Evolutionary conservation across 1,140 invertebrate species (phyloP).

Genomic region (Radopholus similis): DNA sequence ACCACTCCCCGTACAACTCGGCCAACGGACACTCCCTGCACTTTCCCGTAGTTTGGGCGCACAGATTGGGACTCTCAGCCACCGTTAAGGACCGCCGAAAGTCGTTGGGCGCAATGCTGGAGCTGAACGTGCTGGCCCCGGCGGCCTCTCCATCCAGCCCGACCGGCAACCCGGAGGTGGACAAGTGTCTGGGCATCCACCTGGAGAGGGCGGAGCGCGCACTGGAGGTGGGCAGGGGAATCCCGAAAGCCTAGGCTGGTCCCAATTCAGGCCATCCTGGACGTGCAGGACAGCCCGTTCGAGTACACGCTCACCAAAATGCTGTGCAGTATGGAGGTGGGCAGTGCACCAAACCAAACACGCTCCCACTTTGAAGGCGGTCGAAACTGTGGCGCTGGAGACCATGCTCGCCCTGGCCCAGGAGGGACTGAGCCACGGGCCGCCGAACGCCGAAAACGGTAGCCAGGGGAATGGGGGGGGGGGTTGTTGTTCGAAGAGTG

Average conservation of each 20-base stretch:
- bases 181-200: conserved; percentile 41
- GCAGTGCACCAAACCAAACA: conserved; percentile 4
- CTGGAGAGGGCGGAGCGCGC: conserved; percentile 14
- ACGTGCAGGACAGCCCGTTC: conserved; percentile 29
- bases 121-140: background rate
- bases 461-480: no score
- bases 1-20: conserved; percentile 42
- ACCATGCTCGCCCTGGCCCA: conserved; percentile 23
- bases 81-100: conserved; percentile 38
- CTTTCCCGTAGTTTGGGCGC: conserved; percentile 4
- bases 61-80: no score
- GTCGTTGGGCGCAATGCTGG: conserved; percentile 35
- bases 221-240: conserved; percentile 17
- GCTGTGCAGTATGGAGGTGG: conserved; percentile 36
- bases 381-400: conserved; percentile 36
- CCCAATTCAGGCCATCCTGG: conserved; percentile 29
- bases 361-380: background rate
- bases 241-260: background rate
- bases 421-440: background rate
- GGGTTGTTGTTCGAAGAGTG: background rate
- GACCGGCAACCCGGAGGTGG: conserved; percentile 36
- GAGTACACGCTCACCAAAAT: conserved; percentile 42
- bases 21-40: background rate
- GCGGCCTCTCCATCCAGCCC: background rate
- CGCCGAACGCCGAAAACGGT: conserved; percentile 10